A percentile compares a stretch with the other conserved stretches of the same genome.
Conservation (phyloP, 1,140 invertebrate genomes). For the Caerostris extrusa region DNA sequence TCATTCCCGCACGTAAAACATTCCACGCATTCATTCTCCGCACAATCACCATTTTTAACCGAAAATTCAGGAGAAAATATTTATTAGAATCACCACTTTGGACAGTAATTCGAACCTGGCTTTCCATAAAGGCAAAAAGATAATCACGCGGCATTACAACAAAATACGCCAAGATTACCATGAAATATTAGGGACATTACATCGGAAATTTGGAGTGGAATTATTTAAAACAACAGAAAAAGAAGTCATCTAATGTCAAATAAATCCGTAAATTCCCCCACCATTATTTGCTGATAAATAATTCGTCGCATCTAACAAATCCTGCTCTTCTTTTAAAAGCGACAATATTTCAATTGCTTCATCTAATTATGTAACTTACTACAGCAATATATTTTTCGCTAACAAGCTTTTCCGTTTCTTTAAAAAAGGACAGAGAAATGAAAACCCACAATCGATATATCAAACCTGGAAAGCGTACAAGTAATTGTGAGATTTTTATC, state of each 20-base stretch:
- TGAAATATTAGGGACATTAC: conserved; percentile 67
- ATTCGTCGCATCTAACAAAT: not conserved
- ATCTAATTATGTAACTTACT: not conserved
- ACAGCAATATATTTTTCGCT: not conserved
- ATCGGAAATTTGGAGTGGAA: conserved; percentile 32
- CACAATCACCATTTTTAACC: conserved; percentile 20
- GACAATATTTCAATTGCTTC: conserved; percentile 47
- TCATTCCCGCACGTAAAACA: too few relatives aligned
- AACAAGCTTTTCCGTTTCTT: not conserved
- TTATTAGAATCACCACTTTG: not conserved
- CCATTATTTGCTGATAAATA: conserved; percentile 24
- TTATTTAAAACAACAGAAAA: conserved; percentile 17
- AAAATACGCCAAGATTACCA: conserved; percentile 57
- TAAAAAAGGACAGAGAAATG: too few relatives aligned
- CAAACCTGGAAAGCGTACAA: too few relatives aligned
- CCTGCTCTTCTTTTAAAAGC: not conserved
- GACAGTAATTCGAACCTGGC: conserved; percentile 6
- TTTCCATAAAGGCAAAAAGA: conserved; percentile 27
- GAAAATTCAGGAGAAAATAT: not conserved
- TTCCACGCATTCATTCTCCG: too few relatives aligned
- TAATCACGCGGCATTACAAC: conserved; percentile 30
- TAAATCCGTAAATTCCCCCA: conserved; percentile 18
- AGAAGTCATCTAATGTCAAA: conserved; percentile 30
- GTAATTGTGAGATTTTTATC: too few relatives aligned
- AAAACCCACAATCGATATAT: too few relatives aligned